Evolutionary conservation across 1,140 invertebrate genomes (phyloP).

Genomic region (Drosophila mojavensis): DNA sequence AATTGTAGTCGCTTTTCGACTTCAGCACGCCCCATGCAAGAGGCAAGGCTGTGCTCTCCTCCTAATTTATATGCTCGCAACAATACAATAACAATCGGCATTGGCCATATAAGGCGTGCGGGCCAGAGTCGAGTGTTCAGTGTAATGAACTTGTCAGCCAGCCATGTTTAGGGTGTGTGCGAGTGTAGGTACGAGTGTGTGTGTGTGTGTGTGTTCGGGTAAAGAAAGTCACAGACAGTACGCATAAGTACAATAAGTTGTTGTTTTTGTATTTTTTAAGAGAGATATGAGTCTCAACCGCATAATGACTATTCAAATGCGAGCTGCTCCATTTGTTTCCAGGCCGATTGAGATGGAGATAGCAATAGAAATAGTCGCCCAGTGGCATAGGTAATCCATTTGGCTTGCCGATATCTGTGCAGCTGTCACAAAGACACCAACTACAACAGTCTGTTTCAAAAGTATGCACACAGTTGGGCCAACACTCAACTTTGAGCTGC

Average conservation of each 20-base stretch:
- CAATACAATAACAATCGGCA: conserved; percentile 54
- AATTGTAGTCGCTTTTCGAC: conserved; percentile 31
- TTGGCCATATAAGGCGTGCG: conserved; percentile 40
- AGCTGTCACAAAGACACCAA: conserved; percentile 65
- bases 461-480: conserved; percentile 61
- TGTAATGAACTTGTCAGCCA: conserved; percentile 81
- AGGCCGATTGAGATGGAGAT: conserved; percentile 44
- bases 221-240: conserved; percentile 66
- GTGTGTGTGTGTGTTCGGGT: neutral
- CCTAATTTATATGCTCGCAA: conserved; percentile 35
- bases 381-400: conserved; percentile 70
- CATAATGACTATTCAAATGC: conserved; percentile 61
- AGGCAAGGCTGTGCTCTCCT: neutral
- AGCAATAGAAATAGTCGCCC: conserved; percentile 18
- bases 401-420: conserved; percentile 76
- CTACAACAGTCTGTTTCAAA: conserved; percentile 54
- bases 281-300: conserved; percentile 38
- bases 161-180: conserved; percentile 72
- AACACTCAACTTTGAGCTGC: conserved; percentile 11
- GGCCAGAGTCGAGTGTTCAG: conserved; percentile 20
- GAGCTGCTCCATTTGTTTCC: conserved; percentile 71
- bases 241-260: conserved; percentile 37
- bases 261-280: neutral
- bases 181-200: conserved; percentile 29
- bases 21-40: conserved; percentile 18